Evolutionary conservation across 2,888 invertebrate species (phyloP).

Genomic region (Leptopilina syphax): DNA sequence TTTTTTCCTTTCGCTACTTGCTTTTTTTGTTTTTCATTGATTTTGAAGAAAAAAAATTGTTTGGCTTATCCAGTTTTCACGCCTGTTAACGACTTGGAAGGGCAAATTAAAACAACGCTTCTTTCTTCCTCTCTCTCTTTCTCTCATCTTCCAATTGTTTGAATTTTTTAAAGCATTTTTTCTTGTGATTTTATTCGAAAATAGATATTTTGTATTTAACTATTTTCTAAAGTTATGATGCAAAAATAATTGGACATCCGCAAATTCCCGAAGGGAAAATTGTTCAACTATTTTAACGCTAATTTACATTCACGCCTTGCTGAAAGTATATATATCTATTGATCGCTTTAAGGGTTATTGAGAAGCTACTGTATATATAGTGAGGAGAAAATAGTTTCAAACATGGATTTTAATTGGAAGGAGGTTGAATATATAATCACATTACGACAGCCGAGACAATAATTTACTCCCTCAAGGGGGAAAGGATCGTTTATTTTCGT

Average conservation of each 20-base stretch:
- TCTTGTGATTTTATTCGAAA: too few relatives aligned
- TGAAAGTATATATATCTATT: not conserved
- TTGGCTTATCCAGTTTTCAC: too few relatives aligned
- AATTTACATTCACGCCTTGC: conserved; percentile 12
- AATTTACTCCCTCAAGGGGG: conserved; percentile 53
- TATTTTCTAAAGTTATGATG: not conserved
- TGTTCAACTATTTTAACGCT: conserved; percentile 6
- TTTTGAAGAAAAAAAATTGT: too few relatives aligned
- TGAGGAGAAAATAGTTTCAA: conserved; percentile 32
- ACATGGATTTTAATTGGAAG: conserved; percentile 45
- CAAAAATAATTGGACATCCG: not conserved
- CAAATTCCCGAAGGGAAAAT: not conserved
- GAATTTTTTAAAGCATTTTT: too few relatives aligned
- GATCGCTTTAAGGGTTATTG: not conserved
- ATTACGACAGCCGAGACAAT: conserved; percentile 57
- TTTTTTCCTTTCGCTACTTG: not conserved
- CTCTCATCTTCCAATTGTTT: too few relatives aligned
- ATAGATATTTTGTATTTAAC: too few relatives aligned
- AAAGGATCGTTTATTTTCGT: conserved; percentile 53
- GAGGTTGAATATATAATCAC: conserved; percentile 43
- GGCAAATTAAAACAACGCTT: too few relatives aligned
- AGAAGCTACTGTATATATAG: conserved; percentile 9
- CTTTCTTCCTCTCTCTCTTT: too few relatives aligned
- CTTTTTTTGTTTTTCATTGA: not conserved
- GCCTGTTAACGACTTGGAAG: too few relatives aligned